These are phyloP conservation scores for Eurystomus glaucurus DNA, from an alignment of 2,797 vertebrate genomes.

Conservation along the genomic window DNA sequence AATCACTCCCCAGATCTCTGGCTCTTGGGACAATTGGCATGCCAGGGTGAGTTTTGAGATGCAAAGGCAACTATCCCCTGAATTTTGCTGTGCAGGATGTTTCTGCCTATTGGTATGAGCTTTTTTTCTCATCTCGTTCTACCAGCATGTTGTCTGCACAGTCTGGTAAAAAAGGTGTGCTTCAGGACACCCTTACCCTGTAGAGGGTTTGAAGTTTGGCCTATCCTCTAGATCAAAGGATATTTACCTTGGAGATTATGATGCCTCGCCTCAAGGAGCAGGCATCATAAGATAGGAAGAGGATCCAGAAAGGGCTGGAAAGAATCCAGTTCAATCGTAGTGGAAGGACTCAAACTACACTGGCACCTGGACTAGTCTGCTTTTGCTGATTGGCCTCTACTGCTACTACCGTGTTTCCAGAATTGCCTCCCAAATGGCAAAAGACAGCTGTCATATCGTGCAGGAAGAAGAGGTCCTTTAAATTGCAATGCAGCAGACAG, in stretches of 20 bases:
- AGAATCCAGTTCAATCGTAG: not conserved
- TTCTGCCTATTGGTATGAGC: not conserved
- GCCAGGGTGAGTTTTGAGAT: constrained; percentile 87
- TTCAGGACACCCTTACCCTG: not conserved
- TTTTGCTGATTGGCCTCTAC: not conserved
- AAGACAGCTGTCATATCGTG: not conserved
- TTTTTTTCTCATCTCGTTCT: not conserved
- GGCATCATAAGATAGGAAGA: not conserved
- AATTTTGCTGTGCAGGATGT: not conserved
- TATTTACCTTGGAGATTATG: not conserved
- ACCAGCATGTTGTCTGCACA: not conserved
- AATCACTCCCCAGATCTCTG: constrained; percentile 87
- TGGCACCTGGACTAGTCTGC: not conserved
- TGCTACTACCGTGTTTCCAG: not conserved
- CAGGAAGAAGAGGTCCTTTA: not conserved
- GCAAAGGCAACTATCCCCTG: not conserved
- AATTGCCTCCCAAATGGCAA: not conserved
- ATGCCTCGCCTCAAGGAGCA: not conserved
- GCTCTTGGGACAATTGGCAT: constrained; percentile 91
- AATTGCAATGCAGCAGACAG: not conserved
- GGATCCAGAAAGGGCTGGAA: not conserved
- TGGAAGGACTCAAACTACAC: not conserved
- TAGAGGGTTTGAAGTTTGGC: not conserved
- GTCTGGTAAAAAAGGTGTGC: not conserved
- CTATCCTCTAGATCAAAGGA: not conserved